Conservation (phyloP, 2,888 invertebrate species). For the Apotomis turbidana region DNA sequence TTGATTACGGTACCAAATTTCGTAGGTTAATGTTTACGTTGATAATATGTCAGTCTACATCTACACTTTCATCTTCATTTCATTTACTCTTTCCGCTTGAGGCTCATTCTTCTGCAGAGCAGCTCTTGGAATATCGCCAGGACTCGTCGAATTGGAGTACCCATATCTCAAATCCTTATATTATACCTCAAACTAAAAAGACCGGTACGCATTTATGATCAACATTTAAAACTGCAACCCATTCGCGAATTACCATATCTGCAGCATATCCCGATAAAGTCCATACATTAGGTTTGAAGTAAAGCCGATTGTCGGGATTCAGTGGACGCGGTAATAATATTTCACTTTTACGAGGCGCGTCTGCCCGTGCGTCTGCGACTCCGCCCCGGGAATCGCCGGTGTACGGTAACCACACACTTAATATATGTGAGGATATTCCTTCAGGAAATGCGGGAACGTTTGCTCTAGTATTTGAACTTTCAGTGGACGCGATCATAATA, state of each 20-base stretch:
- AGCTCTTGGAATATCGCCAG: no score
- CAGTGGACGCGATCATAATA: conserved; percentile 75
- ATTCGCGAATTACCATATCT: conserved; percentile 43
- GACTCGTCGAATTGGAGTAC: no score
- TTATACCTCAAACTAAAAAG: neutral
- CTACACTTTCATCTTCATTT: no score
- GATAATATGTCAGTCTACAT: no score
- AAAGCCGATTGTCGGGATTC: conserved; percentile 77
- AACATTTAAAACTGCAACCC: conserved; percentile 41
- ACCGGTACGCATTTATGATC: neutral
- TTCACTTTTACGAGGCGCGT: conserved; percentile 80
- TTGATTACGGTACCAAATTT: no score
- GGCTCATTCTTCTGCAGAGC: no score
- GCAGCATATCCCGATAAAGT: conserved; percentile 49
- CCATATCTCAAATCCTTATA: no score
- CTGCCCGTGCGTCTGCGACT: conserved; percentile 74
- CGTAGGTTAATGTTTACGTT: no score
- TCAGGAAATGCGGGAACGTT: no score
- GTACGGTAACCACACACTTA: conserved; percentile 2
- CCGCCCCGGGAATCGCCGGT: conserved; percentile 69
- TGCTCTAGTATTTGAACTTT: conserved; percentile 47
- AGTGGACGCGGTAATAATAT: conserved; percentile 76
- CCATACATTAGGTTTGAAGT: conserved; percentile 60
- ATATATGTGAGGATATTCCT: neutral
- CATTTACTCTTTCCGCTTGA: no score